Evolutionary conservation across 2,888 invertebrate species (phyloP).

Genomic region (Eledone cirrhosa): DNA sequence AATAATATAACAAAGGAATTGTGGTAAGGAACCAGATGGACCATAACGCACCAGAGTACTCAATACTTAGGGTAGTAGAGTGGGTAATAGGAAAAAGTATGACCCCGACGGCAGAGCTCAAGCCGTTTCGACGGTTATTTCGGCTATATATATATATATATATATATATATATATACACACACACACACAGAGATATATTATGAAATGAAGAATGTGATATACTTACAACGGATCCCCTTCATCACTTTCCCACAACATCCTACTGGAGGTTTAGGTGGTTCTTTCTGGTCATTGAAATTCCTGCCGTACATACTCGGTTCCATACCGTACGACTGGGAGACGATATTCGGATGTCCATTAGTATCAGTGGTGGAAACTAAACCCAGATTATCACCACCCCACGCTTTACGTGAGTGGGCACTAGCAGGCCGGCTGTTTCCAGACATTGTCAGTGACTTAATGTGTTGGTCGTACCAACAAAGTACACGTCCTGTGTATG

Average conservation of each 20-base stretch:
- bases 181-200: neutral
- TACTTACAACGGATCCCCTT: conserved; percentile 63
- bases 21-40: too few species aligned
- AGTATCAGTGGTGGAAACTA: conserved; percentile 48
- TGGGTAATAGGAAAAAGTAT: too few species aligned
- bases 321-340: conserved; percentile 38
- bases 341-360: conserved; percentile 43
- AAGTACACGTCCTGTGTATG: conserved; percentile 29
- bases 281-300: conserved; percentile 3
- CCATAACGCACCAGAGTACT: too few species aligned
- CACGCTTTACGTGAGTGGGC: conserved; percentile 58
- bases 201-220: neutral
- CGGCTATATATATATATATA: too few species aligned
- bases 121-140: too few species aligned
- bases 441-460: conserved; percentile 31
- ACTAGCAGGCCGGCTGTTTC: conserved; percentile 49
- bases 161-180: too few species aligned
- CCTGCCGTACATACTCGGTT: conserved; percentile 29
- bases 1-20: too few species aligned
- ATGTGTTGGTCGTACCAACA: neutral
- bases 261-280: conserved; percentile 37
- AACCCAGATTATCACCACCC: conserved; percentile 47
- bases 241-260: conserved; percentile 56
- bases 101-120: too few species aligned
- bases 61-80: too few species aligned